phyloP scores from a whole-genome alignment of 2,797 vertebrate species.

The Simalia tracyae region DNA sequence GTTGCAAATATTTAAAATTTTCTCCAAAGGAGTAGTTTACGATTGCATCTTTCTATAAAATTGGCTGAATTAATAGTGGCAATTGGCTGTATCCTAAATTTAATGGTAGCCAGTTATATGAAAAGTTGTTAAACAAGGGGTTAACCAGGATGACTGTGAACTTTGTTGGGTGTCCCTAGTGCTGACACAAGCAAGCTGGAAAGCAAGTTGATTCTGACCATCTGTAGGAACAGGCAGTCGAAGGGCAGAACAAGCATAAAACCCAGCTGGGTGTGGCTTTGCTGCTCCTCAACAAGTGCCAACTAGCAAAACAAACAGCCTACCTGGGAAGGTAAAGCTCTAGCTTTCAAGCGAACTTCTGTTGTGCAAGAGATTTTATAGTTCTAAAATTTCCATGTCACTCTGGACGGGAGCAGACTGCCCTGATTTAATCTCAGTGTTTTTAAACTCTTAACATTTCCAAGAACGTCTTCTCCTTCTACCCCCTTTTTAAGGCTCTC shows the following conservation, averaged over 20 bases:
- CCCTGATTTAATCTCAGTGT: conserved; percentile 53
- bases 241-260: conserved; percentile 70
- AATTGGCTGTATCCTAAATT: background rate
- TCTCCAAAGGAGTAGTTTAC: background rate
- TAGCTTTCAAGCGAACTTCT: conserved; percentile 55
- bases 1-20: background rate
- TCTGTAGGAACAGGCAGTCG: conserved; percentile 75
- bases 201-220: conserved; percentile 78
- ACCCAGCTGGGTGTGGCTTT: conserved; percentile 75
- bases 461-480: conserved; percentile 2
- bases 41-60: background rate
- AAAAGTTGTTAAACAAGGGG: conserved; percentile 73
- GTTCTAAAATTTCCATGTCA: conserved; percentile 63
- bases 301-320: conserved; percentile 73
- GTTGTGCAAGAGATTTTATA: conserved; percentile 56
- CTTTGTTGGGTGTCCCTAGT: conserved; percentile 72
- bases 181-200: conserved; percentile 77
- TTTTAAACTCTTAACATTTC: conserved; percentile 23
- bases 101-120: conserved; percentile 58
- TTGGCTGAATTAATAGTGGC: background rate
- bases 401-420: conserved; percentile 53
- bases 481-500: background rate
- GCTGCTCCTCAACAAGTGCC: conserved; percentile 75
- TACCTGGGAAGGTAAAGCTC: conserved; percentile 75
- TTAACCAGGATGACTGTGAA: conserved; percentile 68